Percentiles rank a stretch among this genome's conserved stretches.
Conservation (phyloP, 2,888 invertebrate species). For the Ophion obscuratus region DNA sequence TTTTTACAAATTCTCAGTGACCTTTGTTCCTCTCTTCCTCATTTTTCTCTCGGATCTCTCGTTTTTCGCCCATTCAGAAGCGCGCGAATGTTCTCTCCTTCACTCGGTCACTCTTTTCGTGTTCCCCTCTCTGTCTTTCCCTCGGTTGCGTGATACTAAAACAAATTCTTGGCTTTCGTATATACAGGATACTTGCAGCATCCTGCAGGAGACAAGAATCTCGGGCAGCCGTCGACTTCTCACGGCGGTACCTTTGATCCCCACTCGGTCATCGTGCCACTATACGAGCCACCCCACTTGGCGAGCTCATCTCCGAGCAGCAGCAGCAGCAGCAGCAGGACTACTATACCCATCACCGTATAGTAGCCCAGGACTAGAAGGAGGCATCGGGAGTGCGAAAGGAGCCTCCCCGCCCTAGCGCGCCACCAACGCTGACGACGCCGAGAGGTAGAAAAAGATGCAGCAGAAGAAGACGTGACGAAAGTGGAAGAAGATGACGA, state of each 20-base stretch:
- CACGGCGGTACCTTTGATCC: conserved; percentile 82
- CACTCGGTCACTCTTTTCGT: neutral
- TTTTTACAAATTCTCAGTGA: conserved; percentile 13
- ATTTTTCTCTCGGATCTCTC: neutral
- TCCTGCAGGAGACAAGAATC: conserved; percentile 82
- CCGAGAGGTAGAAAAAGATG: too few species aligned
- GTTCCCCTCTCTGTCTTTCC: conserved; percentile 15
- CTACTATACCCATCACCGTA: neutral
- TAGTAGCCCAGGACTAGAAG: conserved; percentile 1
- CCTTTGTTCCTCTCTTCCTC: conserved; percentile 30
- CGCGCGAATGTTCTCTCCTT: conserved; percentile 9
- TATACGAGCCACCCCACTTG: conserved; percentile 67
- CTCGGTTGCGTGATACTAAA: conserved; percentile 74
- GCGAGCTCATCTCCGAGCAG: conserved; percentile 56
- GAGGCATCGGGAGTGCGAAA: neutral
- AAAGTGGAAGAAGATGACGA: conserved; percentile 34
- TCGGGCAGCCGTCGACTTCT: conserved; percentile 82
- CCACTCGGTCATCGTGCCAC: conserved; percentile 75
- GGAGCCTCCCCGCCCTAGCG: too few species aligned
- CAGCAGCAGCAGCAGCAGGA: conserved; percentile 25
- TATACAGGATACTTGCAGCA: conserved; percentile 74
- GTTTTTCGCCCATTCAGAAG: conserved; percentile 17
- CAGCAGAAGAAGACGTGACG: neutral
- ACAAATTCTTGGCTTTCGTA: conserved; percentile 76
- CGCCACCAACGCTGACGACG: too few species aligned